These are phyloP conservation scores for Cryptotermes secundus DNA, from an alignment of 1,140 invertebrate genomes.

Conservation along the genomic window DNA sequence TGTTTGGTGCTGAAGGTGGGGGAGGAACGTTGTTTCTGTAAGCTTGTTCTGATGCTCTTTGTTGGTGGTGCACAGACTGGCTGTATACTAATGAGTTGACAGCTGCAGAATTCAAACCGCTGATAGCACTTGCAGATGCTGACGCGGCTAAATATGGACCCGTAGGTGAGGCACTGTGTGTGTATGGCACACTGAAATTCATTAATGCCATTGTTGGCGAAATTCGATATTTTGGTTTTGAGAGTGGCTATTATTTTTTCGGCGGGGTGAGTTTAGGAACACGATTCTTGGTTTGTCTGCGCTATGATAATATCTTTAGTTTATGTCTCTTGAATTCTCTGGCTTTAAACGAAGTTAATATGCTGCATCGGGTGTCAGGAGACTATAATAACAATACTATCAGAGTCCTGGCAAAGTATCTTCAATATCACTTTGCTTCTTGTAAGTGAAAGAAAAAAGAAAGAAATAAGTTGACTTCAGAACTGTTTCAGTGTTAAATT, in stretches of 20 bases:
- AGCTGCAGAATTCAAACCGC: conserved; percentile 40
- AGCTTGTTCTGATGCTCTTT: not conserved
- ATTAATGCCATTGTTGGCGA: conserved; percentile 44
- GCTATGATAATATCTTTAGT: too few relatives aligned
- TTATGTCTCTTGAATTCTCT: too few relatives aligned
- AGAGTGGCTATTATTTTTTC: too few relatives aligned
- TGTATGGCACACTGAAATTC: conserved; percentile 48
- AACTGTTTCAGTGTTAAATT: too few relatives aligned
- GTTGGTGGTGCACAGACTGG: conserved; percentile 39
- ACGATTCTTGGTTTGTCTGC: too few relatives aligned
- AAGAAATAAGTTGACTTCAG: too few relatives aligned
- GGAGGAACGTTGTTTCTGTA: conserved; percentile 14
- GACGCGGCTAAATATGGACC: conserved; percentile 41
- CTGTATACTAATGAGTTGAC: conserved; percentile 41
- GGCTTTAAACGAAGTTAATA: too few relatives aligned
- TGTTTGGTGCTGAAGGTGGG: conserved; percentile 12
- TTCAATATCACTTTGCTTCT: not conserved
- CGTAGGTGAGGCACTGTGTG: conserved; percentile 44
- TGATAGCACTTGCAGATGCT: conserved; percentile 31
- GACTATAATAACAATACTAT: too few relatives aligned
- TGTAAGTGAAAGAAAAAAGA: too few relatives aligned
- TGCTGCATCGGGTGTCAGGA: too few relatives aligned
- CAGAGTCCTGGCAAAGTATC: too few relatives aligned
- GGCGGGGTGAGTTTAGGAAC: too few relatives aligned
- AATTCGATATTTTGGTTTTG: not conserved